Conservation (phyloP, 1,140 invertebrate species). For the Melitaea cinxia region DNA sequence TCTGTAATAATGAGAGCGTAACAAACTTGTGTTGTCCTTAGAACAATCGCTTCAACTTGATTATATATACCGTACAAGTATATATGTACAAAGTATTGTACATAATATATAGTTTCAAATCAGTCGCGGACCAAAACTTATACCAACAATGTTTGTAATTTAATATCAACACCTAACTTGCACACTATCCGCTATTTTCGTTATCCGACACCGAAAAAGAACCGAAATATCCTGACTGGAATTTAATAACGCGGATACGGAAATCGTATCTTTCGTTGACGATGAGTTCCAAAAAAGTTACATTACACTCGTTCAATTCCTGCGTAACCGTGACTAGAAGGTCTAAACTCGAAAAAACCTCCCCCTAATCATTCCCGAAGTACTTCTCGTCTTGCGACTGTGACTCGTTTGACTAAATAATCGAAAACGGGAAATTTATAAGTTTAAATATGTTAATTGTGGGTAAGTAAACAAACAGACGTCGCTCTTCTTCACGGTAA, state of each 20-base stretch:
- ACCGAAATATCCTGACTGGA: constrained; percentile 6
- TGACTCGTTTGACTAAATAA: not conserved
- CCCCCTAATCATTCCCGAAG: not conserved
- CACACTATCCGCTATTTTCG: not conserved
- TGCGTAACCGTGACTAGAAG: not conserved
- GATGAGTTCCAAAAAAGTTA: constrained; percentile 9
- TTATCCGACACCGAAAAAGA: not conserved
- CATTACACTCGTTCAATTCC: not conserved
- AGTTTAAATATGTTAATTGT: constrained; percentile 27
- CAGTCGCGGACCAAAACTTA: not conserved
- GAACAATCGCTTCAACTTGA: not conserved
- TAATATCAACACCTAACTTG: not conserved
- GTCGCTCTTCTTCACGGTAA: not conserved
- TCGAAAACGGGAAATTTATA: constrained; percentile 10
- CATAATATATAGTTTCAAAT: too few relatives aligned
- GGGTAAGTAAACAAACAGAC: constrained; percentile 15
- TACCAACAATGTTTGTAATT: not conserved
- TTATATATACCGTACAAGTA: not conserved
- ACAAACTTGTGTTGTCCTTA: not conserved
- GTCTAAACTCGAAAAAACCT: constrained; percentile 2
- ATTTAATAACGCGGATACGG: constrained; percentile 16
- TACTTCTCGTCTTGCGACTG: not conserved
- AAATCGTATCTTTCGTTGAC: constrained; percentile 8
- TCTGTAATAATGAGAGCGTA: not conserved
- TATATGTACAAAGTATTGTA: not conserved